Conservation (phyloP, 2,797 vertebrate species). For the Kryptolebias ocellatus region DNA sequence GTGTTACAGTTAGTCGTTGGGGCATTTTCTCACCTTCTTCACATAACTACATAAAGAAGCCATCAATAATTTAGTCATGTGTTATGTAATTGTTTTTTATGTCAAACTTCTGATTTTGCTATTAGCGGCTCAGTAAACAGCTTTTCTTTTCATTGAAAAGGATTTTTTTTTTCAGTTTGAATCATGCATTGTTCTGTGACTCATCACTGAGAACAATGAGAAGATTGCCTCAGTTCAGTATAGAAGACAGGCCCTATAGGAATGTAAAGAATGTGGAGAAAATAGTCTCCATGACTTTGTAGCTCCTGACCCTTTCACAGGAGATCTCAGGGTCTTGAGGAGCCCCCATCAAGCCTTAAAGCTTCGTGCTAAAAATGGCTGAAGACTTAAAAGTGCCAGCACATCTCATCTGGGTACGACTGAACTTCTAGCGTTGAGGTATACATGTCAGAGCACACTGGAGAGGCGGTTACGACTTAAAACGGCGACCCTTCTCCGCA, state of each 20-base stretch:
- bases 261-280: slow-evolving; percentile 53
- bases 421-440: slow-evolving; percentile 14
- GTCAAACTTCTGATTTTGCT: no score
- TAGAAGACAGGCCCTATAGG: slow-evolving; percentile 18
- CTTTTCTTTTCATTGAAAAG: no score
- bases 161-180: neutral
- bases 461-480: slow-evolving; percentile 45
- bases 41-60: no score
- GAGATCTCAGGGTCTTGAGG: slow-evolving; percentile 42
- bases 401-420: slow-evolving; percentile 1
- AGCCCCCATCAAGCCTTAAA: slow-evolving; percentile 23
- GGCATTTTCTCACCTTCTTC: no score
- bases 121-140: no score
- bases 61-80: no score
- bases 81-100: no score
- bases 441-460: slow-evolving; percentile 2
- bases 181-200: neutral
- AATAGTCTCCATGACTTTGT: slow-evolving; percentile 26
- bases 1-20: no score
- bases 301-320: slow-evolving; percentile 10
- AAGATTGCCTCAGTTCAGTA: slow-evolving; percentile 7
- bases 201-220: slow-evolving; percentile 14
- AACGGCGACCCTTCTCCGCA: slow-evolving; percentile 41
- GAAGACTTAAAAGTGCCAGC: neutral
- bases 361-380: slow-evolving; percentile 19